These are phyloP conservation scores for Hirtodrosophila cameraria DNA, from an alignment of 2,888 invertebrate genomes.

Conservation along the genomic window DNA sequence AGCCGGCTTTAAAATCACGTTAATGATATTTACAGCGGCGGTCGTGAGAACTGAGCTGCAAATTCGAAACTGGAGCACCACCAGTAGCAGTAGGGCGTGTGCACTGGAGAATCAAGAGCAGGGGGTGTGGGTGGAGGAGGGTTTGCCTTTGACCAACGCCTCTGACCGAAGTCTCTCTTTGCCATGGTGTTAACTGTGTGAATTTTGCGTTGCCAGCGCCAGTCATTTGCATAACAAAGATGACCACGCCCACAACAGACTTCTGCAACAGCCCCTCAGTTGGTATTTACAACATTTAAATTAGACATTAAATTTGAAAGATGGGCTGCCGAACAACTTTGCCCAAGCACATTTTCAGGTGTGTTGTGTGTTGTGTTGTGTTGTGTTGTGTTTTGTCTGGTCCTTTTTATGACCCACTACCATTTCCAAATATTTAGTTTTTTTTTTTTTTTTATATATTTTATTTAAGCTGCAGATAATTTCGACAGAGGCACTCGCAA, in stretches of 20 bases:
- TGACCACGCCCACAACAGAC: slow-evolving; percentile 42
- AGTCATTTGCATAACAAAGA: slow-evolving; percentile 79
- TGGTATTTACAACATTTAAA: slow-evolving; percentile 77
- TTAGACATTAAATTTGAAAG: slow-evolving; percentile 79
- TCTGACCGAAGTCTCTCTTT: slow-evolving; percentile 31
- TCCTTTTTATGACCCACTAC: slow-evolving; percentile 39
- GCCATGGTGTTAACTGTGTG: slow-evolving; percentile 70
- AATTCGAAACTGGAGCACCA: slow-evolving; percentile 57
- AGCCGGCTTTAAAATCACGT: slow-evolving; percentile 77
- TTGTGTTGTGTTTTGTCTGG: slow-evolving; percentile 3
- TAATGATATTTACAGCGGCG: slow-evolving; percentile 75
- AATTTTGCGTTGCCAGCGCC: slow-evolving; percentile 58
- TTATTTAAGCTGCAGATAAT: slow-evolving; percentile 70
- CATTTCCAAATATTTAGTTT: slow-evolving; percentile 16
- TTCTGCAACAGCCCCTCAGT: slow-evolving; percentile 12
- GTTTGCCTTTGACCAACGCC: slow-evolving; percentile 45
- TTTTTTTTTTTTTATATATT: slow-evolving; percentile 36
- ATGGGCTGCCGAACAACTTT: slow-evolving; percentile 72
- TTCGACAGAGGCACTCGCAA: slow-evolving; percentile 31
- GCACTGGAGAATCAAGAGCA: background rate
- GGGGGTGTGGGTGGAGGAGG: accelerated
- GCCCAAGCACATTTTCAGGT: slow-evolving; percentile 43
- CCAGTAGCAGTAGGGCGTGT: background rate
- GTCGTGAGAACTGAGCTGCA: slow-evolving; percentile 46
- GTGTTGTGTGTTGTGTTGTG: slow-evolving; percentile 14